Evolutionary conservation across 2,113 vertebrate species (phyloP), one percentile per base, ranked within the genome.

Genomic region (Numida meleagris): DNA sequence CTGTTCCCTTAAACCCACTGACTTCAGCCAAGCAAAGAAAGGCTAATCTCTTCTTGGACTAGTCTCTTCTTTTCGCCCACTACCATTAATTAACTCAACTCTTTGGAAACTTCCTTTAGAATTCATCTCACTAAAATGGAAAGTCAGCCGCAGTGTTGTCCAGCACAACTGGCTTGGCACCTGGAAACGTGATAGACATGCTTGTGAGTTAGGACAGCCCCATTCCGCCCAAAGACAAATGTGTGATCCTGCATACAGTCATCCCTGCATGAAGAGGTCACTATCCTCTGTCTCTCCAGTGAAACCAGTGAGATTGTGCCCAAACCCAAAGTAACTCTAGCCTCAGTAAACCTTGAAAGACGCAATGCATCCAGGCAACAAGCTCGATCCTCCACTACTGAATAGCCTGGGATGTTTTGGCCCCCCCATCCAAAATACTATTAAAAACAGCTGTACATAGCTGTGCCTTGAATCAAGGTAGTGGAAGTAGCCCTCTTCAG

Each of bases 181-280:
- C 50, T 78, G 20, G 6, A 38, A 77, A 10, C 0, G 2, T 76
- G 45, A 19, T 7, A 10, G 55, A 31, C 25, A 48, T 3, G 3
- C 7, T 74, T 19, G 27, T 55, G 14, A 40, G 21, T 12, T 6
- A 5, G 63, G 40, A 25, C 27, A 33, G 38, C 24, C 42, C 50
- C 19, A 6, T 11, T 5, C 9, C 14, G 66, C 43, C 42, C 38
- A 19, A 77, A 77, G 31, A 36, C 4, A 53, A 46, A 17, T 2
- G 15, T 1, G 0, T 33, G 20, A 48, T 73, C 48, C 40, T 14
- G 3, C 8, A 27, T 0, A 0, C 13, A 8, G 9, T 59, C 66
- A 34, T 18, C 31, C n/a, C 12, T 10, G 42, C 0, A 2, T 40
- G 27, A 65, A 70, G 55, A 7, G 4, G 7, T 50, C 68, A 38